Conservation (phyloP, 2,888 invertebrate species). For the Rhagophthalmus giganteus region DNA sequence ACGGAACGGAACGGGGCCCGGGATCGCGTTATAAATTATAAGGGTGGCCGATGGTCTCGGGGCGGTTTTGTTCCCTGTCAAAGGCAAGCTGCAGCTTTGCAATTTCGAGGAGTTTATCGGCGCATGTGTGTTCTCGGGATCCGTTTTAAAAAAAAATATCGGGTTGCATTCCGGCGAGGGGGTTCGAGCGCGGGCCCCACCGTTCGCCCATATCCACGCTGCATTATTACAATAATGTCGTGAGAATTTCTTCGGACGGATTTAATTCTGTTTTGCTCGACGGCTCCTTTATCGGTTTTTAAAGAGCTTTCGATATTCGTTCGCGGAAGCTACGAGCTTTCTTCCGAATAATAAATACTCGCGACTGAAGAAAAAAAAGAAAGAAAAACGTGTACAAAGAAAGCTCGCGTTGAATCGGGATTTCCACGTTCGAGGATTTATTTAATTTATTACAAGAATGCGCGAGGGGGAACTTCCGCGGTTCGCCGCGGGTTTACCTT, state of each 20-base stretch:
- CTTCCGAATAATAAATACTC: constrained; percentile 3
- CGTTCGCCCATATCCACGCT: too few species aligned
- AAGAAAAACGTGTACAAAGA: not conserved
- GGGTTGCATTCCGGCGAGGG: constrained; percentile 13
- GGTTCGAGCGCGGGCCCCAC: too few species aligned
- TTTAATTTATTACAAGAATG: constrained; percentile 1
- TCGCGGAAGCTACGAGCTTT: constrained; percentile 9
- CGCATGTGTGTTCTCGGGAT: constrained; percentile 5
- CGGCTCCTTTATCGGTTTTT: constrained; percentile 5
- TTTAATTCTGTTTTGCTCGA: constrained; percentile 11
- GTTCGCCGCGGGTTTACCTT: not conserved
- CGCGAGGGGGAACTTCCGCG: not conserved
- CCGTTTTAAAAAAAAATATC: constrained; percentile 15
- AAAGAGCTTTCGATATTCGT: constrained; percentile 14
- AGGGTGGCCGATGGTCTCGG: constrained; percentile 24
- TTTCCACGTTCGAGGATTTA: not conserved
- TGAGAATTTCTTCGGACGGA: constrained; percentile 8
- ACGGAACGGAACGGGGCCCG: constrained; percentile 12
- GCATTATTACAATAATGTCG: constrained; percentile 13
- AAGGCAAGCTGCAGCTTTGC: constrained; percentile 21
- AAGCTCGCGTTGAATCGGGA: not conserved
- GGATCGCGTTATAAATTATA: constrained; percentile 33
- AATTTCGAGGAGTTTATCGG: constrained; percentile 2
- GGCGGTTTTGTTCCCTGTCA: constrained; percentile 22
- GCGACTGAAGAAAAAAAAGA: too few species aligned